Conservation (phyloP, 2,113 vertebrate genomes). For the Asarcornis scutulata region DNA sequence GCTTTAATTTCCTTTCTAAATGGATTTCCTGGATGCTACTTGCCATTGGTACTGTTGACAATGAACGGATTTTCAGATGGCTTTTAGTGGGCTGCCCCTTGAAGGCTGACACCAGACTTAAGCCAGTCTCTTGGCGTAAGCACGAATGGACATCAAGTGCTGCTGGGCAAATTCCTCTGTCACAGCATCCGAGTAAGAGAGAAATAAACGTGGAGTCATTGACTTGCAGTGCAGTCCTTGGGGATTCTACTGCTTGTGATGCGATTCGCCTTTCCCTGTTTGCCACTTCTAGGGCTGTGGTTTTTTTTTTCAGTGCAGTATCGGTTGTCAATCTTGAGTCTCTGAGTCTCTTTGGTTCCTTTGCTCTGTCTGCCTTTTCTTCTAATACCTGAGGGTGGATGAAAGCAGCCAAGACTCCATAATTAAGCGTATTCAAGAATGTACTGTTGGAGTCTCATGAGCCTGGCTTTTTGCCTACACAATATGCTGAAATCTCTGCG, state of each 20-base stretch:
- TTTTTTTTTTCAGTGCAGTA: background rate
- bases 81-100: background rate
- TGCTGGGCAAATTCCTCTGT: background rate
- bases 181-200: rapidly evolving
- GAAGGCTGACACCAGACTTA: background rate
- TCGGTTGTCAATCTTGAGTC: background rate
- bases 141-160: rapidly evolving
- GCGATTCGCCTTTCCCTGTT: background rate
- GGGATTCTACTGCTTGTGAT: background rate
- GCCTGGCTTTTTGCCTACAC: background rate
- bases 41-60: background rate
- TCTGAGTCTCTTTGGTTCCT: background rate
- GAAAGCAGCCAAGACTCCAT: background rate
- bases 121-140: background rate
- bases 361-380: background rate
- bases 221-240: background rate
- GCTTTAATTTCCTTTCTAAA: background rate
- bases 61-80: rapidly evolving
- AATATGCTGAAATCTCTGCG: rapidly evolving
- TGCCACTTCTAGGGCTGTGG: background rate
- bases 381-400: background rate
- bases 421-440: background rate
- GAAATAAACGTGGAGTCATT: background rate
- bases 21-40: background rate
- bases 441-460: background rate